phyloP scores from a whole-genome alignment of 64 coral and sea anemone species.

The Montipora cactus region DNA sequence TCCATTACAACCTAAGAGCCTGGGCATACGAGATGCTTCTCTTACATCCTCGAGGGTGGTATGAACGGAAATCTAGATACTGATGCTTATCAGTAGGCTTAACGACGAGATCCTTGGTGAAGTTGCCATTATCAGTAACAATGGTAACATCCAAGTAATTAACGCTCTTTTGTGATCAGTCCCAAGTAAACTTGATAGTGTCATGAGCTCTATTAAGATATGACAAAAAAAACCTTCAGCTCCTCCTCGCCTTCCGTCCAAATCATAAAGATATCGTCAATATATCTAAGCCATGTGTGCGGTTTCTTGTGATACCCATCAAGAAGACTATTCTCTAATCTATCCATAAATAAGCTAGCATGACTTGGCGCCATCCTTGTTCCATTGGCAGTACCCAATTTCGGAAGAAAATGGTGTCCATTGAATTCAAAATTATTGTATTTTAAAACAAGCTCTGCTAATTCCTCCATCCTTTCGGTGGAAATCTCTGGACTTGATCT shows the following conservation, averaged over 20 bases:
- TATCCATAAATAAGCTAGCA: constrained; percentile 36
- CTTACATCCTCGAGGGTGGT: neutral
- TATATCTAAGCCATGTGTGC: constrained; percentile 18
- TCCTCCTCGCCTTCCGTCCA: neutral
- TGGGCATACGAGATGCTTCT: constrained; percentile 47
- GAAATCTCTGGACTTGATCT: neutral
- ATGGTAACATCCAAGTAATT: constrained; percentile 35
- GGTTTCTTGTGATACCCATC: neutral
- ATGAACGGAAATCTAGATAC: constrained; percentile 8
- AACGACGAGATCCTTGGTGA: neutral
- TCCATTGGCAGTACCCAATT: constrained; percentile 23
- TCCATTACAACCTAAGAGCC: neutral
- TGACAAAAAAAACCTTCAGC: constrained; percentile 21
- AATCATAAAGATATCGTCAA: neutral
- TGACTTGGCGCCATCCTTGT: constrained; percentile 17
- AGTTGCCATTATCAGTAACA: constrained; percentile 33
- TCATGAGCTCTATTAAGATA: neutral
- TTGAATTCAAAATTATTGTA: neutral
- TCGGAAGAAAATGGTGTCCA: constrained; percentile 20
- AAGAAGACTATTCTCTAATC: neutral
- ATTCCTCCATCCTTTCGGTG: neutral
- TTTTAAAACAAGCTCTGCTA: neutral
- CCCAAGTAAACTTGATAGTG: constrained; percentile 9
- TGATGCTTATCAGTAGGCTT: constrained; percentile 9
- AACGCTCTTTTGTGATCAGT: neutral